phyloP scores from a whole-genome alignment of 2,797 vertebrate species.

The Halcyon badia region DNA sequence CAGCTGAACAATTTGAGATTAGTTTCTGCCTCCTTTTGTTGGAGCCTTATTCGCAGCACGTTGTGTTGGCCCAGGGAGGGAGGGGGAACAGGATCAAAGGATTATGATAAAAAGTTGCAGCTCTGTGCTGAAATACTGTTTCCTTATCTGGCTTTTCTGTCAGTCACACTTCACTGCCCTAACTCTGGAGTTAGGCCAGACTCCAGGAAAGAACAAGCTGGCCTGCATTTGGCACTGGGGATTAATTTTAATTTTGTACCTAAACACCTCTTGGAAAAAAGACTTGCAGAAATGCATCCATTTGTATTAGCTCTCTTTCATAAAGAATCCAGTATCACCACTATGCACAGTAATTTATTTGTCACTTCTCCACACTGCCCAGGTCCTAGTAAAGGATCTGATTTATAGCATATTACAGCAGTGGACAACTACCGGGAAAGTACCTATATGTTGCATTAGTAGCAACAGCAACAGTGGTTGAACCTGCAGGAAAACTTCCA shows the following conservation, averaged over 20 bases:
- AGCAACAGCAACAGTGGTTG: background rate
- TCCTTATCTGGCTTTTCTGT: background rate
- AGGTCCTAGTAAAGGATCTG: background rate
- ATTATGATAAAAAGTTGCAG: background rate
- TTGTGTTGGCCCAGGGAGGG: rapidly evolving
- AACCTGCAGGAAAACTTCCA: background rate
- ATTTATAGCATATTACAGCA: background rate
- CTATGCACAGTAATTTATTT: background rate
- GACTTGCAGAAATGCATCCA: background rate
- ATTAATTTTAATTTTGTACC: background rate
- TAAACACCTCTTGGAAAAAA: background rate
- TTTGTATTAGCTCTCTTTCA: background rate
- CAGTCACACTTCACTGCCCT: background rate
- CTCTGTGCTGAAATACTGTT: background rate
- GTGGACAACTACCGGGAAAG: background rate
- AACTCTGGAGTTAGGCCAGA: background rate
- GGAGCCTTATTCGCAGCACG: background rate
- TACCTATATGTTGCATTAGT: background rate
- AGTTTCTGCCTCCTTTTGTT: background rate
- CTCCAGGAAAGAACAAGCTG: background rate
- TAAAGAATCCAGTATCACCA: background rate
- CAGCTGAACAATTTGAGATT: background rate
- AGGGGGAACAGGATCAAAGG: background rate
- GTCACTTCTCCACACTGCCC: background rate
- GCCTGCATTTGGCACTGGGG: background rate